These are phyloP conservation scores for Uropsilus gracilis DNA, from an alignment of 2,113 vertebrate genomes.

Conservation along the genomic window DNA sequence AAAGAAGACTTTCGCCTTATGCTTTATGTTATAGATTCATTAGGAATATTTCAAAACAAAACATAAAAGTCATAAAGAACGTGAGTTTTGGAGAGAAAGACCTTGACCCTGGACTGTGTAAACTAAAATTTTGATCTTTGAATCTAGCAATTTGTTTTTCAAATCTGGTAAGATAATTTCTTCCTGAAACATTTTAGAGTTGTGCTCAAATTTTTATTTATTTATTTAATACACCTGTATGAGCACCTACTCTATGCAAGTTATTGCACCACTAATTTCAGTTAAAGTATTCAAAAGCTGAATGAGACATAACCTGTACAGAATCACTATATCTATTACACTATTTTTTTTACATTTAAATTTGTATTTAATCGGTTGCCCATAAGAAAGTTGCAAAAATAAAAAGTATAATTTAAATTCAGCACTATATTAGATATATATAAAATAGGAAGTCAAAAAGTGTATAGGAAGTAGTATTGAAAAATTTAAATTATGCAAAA, in stretches of 20 bases:
- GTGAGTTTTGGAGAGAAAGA: neutral
- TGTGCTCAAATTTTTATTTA: neutral
- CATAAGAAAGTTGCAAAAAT: neutral
- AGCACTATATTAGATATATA: neutral
- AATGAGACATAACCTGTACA: neutral
- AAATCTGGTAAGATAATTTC: neutral
- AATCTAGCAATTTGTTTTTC: neutral
- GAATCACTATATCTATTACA: neutral
- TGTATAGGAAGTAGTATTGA: neutral
- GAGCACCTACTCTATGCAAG: neutral
- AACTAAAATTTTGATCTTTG: neutral
- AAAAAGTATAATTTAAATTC: neutral
- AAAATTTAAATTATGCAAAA: conserved; percentile 31
- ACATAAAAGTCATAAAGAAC: neutral
- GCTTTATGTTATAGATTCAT: neutral
- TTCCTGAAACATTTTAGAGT: neutral
- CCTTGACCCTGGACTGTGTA: neutral
- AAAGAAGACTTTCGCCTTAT: neutral
- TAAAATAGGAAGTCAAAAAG: neutral
- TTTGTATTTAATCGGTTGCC: neutral
- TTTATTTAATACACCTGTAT: conserved; percentile 5
- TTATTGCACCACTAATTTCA: neutral
- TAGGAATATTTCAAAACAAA: neutral
- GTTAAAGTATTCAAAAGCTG: neutral
- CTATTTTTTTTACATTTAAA: neutral